Evolutionary conservation across 2,797 vertebrate species (phyloP), one percentile per base, ranked within the genome.

Genomic region (Lepilemur septentrionalis): DNA sequence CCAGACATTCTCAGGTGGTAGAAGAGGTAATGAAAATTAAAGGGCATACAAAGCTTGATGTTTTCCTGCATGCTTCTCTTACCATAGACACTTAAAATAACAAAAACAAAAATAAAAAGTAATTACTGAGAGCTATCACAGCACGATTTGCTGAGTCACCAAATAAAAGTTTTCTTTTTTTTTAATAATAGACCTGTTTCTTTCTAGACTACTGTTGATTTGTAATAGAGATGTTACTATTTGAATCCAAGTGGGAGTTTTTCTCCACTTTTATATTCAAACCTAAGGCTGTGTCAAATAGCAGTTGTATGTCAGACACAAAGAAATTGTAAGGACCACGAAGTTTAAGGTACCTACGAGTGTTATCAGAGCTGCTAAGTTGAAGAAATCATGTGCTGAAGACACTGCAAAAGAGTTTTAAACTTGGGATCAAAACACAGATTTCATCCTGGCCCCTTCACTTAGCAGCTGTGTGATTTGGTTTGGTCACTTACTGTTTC

Each of bases 201-300:
- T 96, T 97, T 97, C 92, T 87, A 93, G 41, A 96, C 20, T 43
- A 94, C n/a, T 92, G 55, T 88, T 97, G 87, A 70, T 92, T 97
- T 96, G 97, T 96, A 94, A 80, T 94, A 93, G 67, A 93, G 67
- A 85, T 72, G 61, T 96, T 97, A 78, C 93, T 82, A 89, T 97
- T 91, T 96, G 80, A 92, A 95, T 94, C 78, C 59, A 87, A 81
- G 28, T 89, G 48, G 30, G 14, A 9, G 23, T 93, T 95, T 50
- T 79, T 46, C 28, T 55, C 17, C 38, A 79, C 79, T 83, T 89
- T 30, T 41, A 52, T 55, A 78, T 76, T 52, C 76, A 93, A 88
- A 94, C 55, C 55, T 78, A 86, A 83, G 35, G 6, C 30, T 89
- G 12, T 80, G 18, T 91, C 67, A 73, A 94, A 89, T 85, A 90